Evolutionary conservation across 2,888 invertebrate species (phyloP).

Genomic region (Sicus ferrugineus): DNA sequence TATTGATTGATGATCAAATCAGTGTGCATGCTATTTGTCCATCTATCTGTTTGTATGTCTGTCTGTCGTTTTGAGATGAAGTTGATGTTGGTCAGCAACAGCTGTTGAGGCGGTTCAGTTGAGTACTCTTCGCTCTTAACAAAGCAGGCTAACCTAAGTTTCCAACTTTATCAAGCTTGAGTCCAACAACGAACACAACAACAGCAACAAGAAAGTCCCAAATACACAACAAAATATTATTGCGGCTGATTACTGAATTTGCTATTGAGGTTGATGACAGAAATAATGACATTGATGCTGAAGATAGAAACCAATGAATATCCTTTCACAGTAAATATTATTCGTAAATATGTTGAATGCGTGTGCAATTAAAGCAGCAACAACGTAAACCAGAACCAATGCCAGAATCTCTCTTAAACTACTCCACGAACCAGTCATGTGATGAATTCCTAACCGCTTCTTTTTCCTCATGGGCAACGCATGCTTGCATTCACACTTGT

Average conservation of each 20-base stretch:
- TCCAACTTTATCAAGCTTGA: too few species aligned
- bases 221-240: not conserved
- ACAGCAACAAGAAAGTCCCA: not conserved
- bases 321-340: conserved; percentile 14
- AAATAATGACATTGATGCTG: conserved; percentile 29
- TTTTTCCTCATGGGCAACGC: too few species aligned
- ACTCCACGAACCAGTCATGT: too few species aligned
- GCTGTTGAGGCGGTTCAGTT: not conserved
- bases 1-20: conserved; percentile 11
- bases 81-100: not conserved
- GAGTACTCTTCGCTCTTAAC: too few species aligned
- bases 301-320: conserved; percentile 1
- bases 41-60: not conserved
- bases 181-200: not conserved
- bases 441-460: too few species aligned
- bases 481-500: not conserved
- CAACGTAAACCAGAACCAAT: too few species aligned
- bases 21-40: not conserved
- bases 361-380: not conserved
- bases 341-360: conserved; percentile 19
- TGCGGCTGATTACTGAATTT: not conserved
- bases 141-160: too few species aligned
- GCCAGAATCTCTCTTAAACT: too few species aligned
- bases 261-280: not conserved
- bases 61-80: not conserved